phyloP scores from a whole-genome alignment of 2,113 vertebrate genomes.

The Argyrosomus japonicus region DNA sequence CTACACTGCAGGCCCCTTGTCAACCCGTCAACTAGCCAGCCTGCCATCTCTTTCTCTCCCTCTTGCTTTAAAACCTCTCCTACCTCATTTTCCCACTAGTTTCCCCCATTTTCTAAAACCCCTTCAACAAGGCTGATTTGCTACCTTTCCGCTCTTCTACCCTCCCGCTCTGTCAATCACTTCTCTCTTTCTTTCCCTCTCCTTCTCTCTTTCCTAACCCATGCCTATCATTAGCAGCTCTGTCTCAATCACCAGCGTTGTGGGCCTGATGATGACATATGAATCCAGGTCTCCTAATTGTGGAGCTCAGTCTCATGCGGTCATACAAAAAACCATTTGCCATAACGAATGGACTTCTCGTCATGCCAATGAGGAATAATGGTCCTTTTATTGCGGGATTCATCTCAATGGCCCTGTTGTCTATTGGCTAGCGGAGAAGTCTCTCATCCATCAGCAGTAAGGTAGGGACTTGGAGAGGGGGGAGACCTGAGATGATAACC shows the following conservation, averaged over 20 bases:
- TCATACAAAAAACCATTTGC: constrained; percentile 46
- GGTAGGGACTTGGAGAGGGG: constrained; percentile 4
- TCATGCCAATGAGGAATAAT: constrained; percentile 69
- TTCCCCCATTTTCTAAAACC: constrained; percentile 8
- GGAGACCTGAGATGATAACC: constrained; percentile 60
- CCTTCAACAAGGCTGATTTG: constrained; percentile 31
- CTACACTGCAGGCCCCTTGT: constrained; percentile 38
- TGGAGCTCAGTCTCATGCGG: constrained; percentile 25
- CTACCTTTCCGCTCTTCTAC: constrained; percentile 1
- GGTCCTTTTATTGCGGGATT: constrained; percentile 72
- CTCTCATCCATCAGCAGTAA: constrained; percentile 68
- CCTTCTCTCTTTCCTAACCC: neutral
- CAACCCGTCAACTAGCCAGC: constrained; percentile 20
- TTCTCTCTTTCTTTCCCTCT: neutral
- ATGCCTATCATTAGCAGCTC: constrained; percentile 11
- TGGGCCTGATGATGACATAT: constrained; percentile 60
- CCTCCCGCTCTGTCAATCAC: constrained; percentile 5
- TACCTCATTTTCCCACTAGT: constrained; percentile 19
- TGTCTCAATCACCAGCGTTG: constrained; percentile 7
- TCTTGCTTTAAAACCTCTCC: constrained; percentile 11
- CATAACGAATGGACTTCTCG: constrained; percentile 58
- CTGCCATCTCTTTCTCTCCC: constrained; percentile 27
- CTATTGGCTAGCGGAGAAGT: constrained; percentile 42
- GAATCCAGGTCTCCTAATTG: constrained; percentile 58
- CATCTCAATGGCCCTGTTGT: constrained; percentile 68